Base-by-base conservation (phyloP, 2,888 invertebrate species). In the Drosophila melanosoma region DNA sequence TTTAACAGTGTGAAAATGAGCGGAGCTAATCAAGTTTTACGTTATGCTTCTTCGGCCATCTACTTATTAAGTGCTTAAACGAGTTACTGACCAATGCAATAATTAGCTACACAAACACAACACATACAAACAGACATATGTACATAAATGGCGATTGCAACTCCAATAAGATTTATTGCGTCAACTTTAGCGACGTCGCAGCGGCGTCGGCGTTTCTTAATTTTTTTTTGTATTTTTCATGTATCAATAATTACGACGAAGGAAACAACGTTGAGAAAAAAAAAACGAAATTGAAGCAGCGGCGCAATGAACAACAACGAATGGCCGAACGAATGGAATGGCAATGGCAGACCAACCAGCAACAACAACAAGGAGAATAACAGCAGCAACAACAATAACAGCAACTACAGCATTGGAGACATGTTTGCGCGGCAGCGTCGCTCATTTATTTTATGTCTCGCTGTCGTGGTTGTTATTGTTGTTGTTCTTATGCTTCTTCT, bases 361-460 rank as follows among this genome's bases (percentile, higher is more conserved):
- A 70, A 56, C 74, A 64, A 52, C 65, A 56, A 57, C 65, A 69
- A 48, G 57, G 65, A 68, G 58, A 74, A 61, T 62, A 68, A 56
- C 59, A 69, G 69, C 61, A 74, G 61, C 69, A 77, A 49, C 53
- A 76, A 42, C 63, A 64, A 69, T 72, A 59, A 57, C 70, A 58
- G 51, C 54, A 66, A 60, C 62, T 20, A 73, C 74, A 70, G 60
- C 65, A 84, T 84, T 84, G 84, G 87, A 87, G 84, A 84, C 87
- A 84, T 87, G 87, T 87, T 87, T 84, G 84, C 78, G 68, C 72
- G 72, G 84, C 87, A 84, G 87, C 87, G 81, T 82, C 84, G 84
- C 87, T 85, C 85, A 87, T 85, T 85, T 87, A 87, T 85, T 85
- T 87, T 76, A 87, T 84, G 87, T 85, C 87, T 85, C 75, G 82